A percentile compares a stretch with the other conserved stretches of the same genome.
Evolutionary conservation across 2,888 invertebrate genomes (phyloP).

Genomic region (Strigamia transsilvanica): DNA sequence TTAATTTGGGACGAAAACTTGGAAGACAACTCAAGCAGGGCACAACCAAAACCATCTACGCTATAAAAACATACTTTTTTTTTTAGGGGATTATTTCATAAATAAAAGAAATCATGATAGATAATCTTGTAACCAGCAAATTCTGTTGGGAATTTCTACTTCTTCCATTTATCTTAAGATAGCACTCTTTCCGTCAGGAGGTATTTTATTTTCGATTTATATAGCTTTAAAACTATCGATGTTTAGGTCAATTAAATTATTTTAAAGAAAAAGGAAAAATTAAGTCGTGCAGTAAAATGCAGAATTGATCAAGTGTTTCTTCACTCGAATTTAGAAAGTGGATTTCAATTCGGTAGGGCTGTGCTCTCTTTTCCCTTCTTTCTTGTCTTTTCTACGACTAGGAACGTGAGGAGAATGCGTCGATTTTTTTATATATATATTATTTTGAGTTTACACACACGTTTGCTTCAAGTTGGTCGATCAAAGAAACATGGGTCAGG

Average conservation of each 20-base stretch:
- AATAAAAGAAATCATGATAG: conserved; percentile 33
- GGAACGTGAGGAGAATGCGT: conserved; percentile 23
- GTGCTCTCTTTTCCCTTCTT: neutral
- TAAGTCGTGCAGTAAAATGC: neutral
- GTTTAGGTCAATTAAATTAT: neutral
- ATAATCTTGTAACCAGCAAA: conserved; percentile 12
- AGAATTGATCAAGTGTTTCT: conserved; percentile 1
- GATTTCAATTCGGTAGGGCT: conserved; percentile 11
- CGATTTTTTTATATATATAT: neutral
- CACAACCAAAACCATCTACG: neutral
- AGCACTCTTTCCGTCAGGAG: neutral
- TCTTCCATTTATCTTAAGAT: neutral
- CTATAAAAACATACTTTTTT: neutral
- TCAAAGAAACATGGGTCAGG: conserved; percentile 27
- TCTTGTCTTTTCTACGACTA: neutral
- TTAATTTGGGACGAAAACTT: conserved; percentile 20
- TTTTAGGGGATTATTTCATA: conserved; percentile 23
- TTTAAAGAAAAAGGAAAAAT: neutral
- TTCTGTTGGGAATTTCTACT: neutral
- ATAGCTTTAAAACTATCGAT: neutral
- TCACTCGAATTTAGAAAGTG: conserved; percentile 40
- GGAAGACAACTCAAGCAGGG: neutral
- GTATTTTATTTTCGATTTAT: neutral
- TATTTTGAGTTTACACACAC: conserved; percentile 33
- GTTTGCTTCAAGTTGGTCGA: conserved; percentile 31